These are phyloP conservation scores for Clarias platycephalus DNA, from an alignment of 2,797 vertebrate species.

Conservation along the genomic window DNA sequence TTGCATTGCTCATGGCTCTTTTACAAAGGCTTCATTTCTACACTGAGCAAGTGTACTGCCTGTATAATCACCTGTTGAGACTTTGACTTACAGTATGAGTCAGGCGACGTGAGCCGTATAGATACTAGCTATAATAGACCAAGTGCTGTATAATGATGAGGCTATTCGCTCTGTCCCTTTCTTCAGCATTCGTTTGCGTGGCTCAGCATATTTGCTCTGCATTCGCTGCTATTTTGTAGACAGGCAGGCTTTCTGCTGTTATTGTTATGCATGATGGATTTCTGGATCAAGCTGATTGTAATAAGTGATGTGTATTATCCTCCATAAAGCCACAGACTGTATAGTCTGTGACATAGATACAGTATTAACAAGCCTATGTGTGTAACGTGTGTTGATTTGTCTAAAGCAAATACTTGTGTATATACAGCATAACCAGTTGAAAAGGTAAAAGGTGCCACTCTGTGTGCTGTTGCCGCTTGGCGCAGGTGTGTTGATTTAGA, in stretches of 20 bases:
- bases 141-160: conserved; percentile 72
- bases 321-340: neutral
- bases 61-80: conserved; percentile 60
- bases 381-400: neutral
- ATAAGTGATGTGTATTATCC: neutral
- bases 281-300: neutral
- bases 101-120: conserved; percentile 67
- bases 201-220: conserved; percentile 70
- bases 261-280: conserved; percentile 59
- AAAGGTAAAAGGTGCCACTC: neutral
- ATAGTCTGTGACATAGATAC: neutral
- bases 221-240: conserved; percentile 63
- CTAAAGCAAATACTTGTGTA: neutral
- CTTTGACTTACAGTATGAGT: conserved; percentile 54
- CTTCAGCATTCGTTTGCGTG: conserved; percentile 59
- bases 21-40: conserved; percentile 30
- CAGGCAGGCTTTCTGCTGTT: conserved; percentile 60
- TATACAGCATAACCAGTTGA: neutral
- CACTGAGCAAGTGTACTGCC: conserved; percentile 55
- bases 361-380: neutral
- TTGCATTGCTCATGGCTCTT: conserved; percentile 47
- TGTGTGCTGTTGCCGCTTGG: neutral
- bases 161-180: conserved; percentile 65
- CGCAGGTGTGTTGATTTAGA: neutral
- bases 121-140: conserved; percentile 69